phyloP scores from a whole-genome alignment of 1,140 invertebrate species.

The Formica selysi region DNA sequence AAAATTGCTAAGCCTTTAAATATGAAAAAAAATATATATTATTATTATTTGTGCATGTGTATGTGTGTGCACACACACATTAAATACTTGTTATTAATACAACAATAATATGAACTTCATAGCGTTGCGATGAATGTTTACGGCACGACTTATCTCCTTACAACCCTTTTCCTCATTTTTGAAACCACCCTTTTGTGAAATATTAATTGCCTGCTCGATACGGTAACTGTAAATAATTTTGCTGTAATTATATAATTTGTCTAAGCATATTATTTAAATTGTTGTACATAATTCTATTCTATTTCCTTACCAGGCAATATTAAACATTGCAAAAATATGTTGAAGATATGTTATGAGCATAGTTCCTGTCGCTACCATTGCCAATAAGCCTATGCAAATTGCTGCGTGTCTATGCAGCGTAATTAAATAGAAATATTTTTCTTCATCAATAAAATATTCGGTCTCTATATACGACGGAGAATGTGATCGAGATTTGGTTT shows the following conservation, averaged over 20 bases:
- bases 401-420: background rate
- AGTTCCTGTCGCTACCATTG: background rate
- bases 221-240: conserved; percentile 37
- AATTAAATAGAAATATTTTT: conserved; percentile 34
- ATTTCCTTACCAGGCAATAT: background rate
- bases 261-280: background rate
- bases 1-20: background rate
- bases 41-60: background rate
- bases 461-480: background rate
- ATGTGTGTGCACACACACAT: background rate
- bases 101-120: conserved; percentile 16
- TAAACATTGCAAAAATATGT: conserved; percentile 19
- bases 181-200: background rate
- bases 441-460: conserved; percentile 42
- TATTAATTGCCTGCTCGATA: conserved; percentile 18
- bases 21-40: background rate
- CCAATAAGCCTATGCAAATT: background rate
- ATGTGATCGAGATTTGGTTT: background rate
- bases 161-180: background rate
- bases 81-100: background rate
- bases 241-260: background rate
- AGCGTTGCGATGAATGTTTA: conserved; percentile 42
- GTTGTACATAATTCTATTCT: background rate
- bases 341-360: conserved; percentile 20
- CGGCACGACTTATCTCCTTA: conserved; percentile 6